A percentile compares a stretch with the other conserved stretches of the same genome.
Conservation (phyloP, 2,113 vertebrate species). For the Lagopus muta region DNA sequence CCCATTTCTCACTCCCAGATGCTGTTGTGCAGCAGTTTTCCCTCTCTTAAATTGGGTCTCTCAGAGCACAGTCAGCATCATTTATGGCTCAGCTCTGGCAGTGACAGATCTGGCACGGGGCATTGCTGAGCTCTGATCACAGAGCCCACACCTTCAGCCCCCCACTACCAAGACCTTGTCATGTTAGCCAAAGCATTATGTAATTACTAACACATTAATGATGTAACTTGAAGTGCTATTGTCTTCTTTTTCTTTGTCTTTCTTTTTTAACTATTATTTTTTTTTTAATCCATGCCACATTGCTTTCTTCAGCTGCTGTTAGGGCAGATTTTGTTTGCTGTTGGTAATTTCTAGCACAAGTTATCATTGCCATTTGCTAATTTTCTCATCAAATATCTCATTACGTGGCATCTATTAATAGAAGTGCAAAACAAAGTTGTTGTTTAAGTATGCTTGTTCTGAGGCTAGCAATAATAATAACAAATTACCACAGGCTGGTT, state of each 20-base stretch:
- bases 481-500: not conserved
- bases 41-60: not conserved
- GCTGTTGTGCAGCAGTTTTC: not conserved
- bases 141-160: not conserved
- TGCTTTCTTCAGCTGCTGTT: not conserved
- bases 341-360: not conserved
- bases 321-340: not conserved
- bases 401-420: not conserved
- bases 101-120: not conserved
- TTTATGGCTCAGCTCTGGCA: not conserved
- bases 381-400: not conserved
- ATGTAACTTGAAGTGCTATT: not conserved
- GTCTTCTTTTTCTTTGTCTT: not conserved
- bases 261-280: not conserved
- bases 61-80: not conserved
- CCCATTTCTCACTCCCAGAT: not conserved
- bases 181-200: not conserved
- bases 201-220: not conserved
- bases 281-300: not conserved
- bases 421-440: not conserved
- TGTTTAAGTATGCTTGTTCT: not conserved
- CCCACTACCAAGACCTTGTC: not conserved
- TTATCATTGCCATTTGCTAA: not conserved
- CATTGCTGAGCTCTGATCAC: not conserved
- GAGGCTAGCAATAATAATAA: not conserved